These are phyloP conservation scores for Coecobrya sp. DNA, from an alignment of 2,888 invertebrate species.

Conservation along the genomic window DNA sequence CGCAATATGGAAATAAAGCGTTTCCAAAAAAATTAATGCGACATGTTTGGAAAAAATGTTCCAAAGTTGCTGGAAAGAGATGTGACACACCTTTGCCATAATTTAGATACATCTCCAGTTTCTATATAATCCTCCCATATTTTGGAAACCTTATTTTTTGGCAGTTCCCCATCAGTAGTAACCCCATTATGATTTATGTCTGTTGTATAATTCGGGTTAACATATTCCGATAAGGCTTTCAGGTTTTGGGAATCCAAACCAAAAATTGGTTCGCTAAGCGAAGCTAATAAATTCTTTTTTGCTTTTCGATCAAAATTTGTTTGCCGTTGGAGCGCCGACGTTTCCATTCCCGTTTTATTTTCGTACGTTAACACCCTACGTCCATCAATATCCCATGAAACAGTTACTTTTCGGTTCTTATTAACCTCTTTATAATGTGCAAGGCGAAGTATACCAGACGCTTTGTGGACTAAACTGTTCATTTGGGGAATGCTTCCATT, in stretches of 20 bases:
- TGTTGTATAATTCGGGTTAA: background rate
- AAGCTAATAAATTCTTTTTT: background rate
- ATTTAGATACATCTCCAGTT: conserved; percentile 43
- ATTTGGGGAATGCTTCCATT: conserved; percentile 25
- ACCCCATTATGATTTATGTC: background rate
- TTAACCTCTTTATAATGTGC: conserved; percentile 38
- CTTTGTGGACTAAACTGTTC: conserved; percentile 69
- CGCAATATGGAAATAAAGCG: background rate
- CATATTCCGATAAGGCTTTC: background rate
- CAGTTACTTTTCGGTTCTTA: conserved; percentile 11
- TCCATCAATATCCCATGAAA: conserved; percentile 68
- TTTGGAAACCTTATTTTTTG: conserved; percentile 14
- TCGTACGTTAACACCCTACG: conserved; percentile 58
- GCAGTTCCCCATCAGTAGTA: background rate
- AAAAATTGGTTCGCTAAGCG: conserved; percentile 16
- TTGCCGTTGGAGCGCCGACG: background rate
- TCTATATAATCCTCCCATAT: conserved; percentile 60
- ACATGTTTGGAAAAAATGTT: background rate
- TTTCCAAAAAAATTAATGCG: background rate
- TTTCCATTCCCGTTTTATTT: background rate
- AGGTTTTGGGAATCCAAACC: conserved; percentile 12
- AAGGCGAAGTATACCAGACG: conserved; percentile 72
- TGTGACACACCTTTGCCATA: conserved; percentile 34
- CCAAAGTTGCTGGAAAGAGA: background rate
- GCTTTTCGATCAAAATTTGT: background rate